These are phyloP conservation scores for Cardiocondyla obscurior DNA, from an alignment of 1,140 invertebrate species.

Conservation along the genomic window DNA sequence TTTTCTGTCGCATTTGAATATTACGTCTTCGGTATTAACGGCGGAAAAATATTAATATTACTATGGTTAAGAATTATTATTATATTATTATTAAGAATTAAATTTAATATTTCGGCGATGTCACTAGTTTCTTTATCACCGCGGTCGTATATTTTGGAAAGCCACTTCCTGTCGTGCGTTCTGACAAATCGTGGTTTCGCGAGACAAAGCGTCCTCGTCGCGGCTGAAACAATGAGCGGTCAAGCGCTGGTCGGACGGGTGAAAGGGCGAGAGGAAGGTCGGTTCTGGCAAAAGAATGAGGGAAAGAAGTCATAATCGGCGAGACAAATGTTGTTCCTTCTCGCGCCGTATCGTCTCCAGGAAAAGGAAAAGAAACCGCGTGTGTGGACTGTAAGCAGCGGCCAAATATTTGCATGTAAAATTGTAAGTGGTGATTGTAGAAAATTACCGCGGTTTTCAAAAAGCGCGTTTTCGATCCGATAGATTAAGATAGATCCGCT, in stretches of 20 bases:
- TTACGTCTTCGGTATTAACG: background rate
- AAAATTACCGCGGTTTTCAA: too few relatives aligned
- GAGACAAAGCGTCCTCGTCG: background rate
- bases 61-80: background rate
- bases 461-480: too few relatives aligned
- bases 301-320: conserved; percentile 54
- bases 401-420: too few relatives aligned
- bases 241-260: conserved; percentile 10
- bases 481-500: too few relatives aligned
- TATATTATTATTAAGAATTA: background rate
- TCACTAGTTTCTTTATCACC: background rate
- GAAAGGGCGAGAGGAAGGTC: background rate
- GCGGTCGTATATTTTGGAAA: conserved; percentile 24
- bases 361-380: conserved; percentile 15
- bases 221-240: conserved; percentile 53
- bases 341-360: conserved; percentile 1
- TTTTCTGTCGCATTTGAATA: too few relatives aligned
- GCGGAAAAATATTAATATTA: background rate
- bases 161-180: conserved; percentile 1
- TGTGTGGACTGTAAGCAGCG: too few relatives aligned
- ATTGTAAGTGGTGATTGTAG: too few relatives aligned
- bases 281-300: background rate
- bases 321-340: conserved; percentile 57
- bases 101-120: background rate
- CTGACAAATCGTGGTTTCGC: conserved; percentile 46